Percentiles rank a stretch among this genome's conserved stretches.
phyloP scores from a whole-genome alignment of 2,888 invertebrate species.

The Spialia ferax region DNA sequence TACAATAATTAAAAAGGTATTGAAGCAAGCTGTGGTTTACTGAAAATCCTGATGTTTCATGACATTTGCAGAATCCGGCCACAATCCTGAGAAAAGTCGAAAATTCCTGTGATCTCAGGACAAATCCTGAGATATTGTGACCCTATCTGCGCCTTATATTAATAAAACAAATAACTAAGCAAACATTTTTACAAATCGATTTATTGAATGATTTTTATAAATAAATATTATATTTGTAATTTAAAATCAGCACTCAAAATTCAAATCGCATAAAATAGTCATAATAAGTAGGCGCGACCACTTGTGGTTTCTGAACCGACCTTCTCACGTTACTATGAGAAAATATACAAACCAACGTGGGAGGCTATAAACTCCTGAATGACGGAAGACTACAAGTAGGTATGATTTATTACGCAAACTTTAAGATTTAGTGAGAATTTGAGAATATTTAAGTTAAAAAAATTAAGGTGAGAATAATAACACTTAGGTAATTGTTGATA shows the following conservation, averaged over 20 bases:
- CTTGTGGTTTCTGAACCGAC: conserved; percentile 48
- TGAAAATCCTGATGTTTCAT: no score
- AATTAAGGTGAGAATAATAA: conserved; percentile 14
- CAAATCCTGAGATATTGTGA: no score
- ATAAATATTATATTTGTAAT: background rate
- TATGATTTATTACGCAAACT: conserved; percentile 35
- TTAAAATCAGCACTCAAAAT: conserved; percentile 24
- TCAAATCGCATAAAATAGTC: conserved; percentile 23
- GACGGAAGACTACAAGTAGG: conserved; percentile 38
- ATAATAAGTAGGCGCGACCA: conserved; percentile 48
- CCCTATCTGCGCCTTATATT: no score
- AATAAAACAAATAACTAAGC: background rate
- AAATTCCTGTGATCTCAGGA: no score
- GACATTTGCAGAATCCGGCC: no score
- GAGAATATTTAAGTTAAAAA: background rate
- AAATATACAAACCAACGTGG: conserved; percentile 50
- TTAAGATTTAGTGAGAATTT: conserved; percentile 30
- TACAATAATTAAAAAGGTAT: no score
- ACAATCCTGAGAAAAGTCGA: no score
- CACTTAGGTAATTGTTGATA: conserved; percentile 5
- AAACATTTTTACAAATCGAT: no score
- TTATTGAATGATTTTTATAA: no score
- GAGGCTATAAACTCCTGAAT: conserved; percentile 43
- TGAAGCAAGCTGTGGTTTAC: no score
- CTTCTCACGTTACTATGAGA: conserved; percentile 58